Conservation (phyloP, 1,140 invertebrate genomes). For the Drosophila persimilis region DNA sequence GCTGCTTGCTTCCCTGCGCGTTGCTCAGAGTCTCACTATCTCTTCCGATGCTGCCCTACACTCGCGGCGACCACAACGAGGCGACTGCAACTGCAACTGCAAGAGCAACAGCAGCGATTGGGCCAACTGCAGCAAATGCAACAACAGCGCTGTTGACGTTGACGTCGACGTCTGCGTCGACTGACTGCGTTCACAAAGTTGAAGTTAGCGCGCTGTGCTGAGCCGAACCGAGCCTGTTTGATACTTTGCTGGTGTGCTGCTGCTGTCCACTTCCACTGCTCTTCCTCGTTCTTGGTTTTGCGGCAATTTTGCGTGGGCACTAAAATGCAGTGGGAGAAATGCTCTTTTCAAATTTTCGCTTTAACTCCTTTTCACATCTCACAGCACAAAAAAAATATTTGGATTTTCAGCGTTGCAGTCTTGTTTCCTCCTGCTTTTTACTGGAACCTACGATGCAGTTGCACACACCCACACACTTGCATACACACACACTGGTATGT, state of each 20-base stretch:
- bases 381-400: slow-evolving; percentile 14
- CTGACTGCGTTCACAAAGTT: slow-evolving; percentile 29
- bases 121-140: slow-evolving; percentile 33
- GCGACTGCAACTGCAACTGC: slow-evolving; percentile 42
- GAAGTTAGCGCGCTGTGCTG: slow-evolving; percentile 43
- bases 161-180: slow-evolving; percentile 25
- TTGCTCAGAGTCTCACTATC: slow-evolving; percentile 28
- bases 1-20: slow-evolving; percentile 45
- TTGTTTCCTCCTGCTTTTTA: slow-evolving; percentile 9
- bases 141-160: slow-evolving; percentile 32
- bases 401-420: slow-evolving; percentile 15
- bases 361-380: slow-evolving; percentile 2
- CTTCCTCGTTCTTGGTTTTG: slow-evolving; percentile 10
- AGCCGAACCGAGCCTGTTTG: slow-evolving; percentile 27
- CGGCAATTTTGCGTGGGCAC: neutral
- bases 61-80: slow-evolving; percentile 13
- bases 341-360: neutral
- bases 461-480: slow-evolving; percentile 29
- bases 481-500: slow-evolving; percentile 32
- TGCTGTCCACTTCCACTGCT: neutral
- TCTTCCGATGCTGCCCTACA: slow-evolving; percentile 21
- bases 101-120: slow-evolving; percentile 57
- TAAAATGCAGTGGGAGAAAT: neutral
- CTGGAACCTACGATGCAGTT: slow-evolving; percentile 42
- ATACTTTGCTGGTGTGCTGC: slow-evolving; percentile 29